These are phyloP conservation scores for Papilio demoleus DNA, from an alignment of 2,888 invertebrate species.

Conservation along the genomic window DNA sequence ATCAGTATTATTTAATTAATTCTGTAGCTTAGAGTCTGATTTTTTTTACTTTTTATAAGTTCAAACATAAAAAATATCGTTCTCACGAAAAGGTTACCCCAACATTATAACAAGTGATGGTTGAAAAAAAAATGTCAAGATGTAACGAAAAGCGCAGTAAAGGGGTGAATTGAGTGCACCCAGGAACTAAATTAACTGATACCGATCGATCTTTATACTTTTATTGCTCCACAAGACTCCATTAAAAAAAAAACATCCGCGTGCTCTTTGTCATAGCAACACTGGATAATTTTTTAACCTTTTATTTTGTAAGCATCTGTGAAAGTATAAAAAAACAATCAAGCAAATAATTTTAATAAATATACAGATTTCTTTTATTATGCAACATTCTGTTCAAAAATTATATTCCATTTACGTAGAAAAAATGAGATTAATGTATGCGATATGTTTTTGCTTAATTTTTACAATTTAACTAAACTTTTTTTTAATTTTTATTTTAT, in stretches of 20 bases:
- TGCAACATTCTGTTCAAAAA: too few species aligned
- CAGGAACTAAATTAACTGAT: conserved; percentile 49
- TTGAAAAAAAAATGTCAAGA: conserved; percentile 37
- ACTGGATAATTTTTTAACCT: neutral
- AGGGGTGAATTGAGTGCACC: conserved; percentile 44
- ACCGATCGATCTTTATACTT: conserved; percentile 41
- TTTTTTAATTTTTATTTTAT: too few species aligned
- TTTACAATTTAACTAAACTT: too few species aligned
- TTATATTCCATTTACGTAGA: too few species aligned
- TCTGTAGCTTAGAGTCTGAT: neutral
- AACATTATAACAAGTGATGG: conserved; percentile 21
- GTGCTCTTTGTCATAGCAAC: conserved; percentile 5
- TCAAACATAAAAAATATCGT: conserved; percentile 12
- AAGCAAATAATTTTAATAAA: neutral
- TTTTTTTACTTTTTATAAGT: conserved; percentile 8
- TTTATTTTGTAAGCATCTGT: neutral
- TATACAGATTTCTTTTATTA: too few species aligned
- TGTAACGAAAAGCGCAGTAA: conserved; percentile 42
- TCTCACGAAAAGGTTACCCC: conserved; percentile 29
- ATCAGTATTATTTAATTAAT: neutral
- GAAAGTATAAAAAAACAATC: neutral
- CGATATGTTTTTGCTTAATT: too few species aligned
- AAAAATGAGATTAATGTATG: too few species aligned
- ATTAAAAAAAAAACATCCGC: conserved; percentile 24
- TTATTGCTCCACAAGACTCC: conserved; percentile 15